Conservation (phyloP, 2,888 invertebrate species). For the Chaitophorus viminalis region DNA sequence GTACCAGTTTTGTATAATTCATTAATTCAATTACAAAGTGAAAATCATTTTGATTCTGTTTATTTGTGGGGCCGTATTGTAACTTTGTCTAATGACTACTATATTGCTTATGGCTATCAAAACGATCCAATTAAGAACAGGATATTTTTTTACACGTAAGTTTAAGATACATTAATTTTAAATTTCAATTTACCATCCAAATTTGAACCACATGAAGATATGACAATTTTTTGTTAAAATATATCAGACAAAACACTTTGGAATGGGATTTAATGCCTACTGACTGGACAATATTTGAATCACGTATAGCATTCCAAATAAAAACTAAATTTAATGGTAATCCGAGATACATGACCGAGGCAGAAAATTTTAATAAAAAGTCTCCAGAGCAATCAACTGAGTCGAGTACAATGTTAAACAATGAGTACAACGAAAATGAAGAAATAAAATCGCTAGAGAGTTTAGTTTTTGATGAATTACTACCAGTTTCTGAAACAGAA, state of each 20-base stretch:
- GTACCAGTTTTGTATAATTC: slow-evolving; percentile 52
- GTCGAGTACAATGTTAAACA: neutral
- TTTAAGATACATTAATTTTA: neutral
- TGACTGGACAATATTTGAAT: slow-evolving; percentile 2
- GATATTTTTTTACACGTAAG: slow-evolving; percentile 52
- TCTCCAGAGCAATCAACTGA: neutral
- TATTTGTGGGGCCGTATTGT: slow-evolving; percentile 48
- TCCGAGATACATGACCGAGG: neutral
- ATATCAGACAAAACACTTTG: slow-evolving; percentile 30
- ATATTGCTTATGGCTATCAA: slow-evolving; percentile 49
- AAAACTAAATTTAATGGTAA: slow-evolving; percentile 38
- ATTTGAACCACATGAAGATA: neutral
- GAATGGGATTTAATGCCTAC: slow-evolving; percentile 46
- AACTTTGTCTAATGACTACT: slow-evolving; percentile 37
- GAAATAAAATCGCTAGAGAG: neutral
- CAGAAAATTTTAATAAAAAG: neutral
- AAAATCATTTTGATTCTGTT: slow-evolving; percentile 45
- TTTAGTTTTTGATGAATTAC: neutral
- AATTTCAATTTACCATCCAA: neutral
- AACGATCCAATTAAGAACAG: slow-evolving; percentile 18
- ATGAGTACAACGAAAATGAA: neutral
- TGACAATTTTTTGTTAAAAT: neutral
- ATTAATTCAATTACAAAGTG: slow-evolving; percentile 45
- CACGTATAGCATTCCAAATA: neutral
- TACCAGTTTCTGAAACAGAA: neutral